Evolutionary conservation across 2,888 invertebrate genomes (phyloP), one percentile per base, ranked within the genome.

Genomic region (Drosophila paramelanica): DNA sequence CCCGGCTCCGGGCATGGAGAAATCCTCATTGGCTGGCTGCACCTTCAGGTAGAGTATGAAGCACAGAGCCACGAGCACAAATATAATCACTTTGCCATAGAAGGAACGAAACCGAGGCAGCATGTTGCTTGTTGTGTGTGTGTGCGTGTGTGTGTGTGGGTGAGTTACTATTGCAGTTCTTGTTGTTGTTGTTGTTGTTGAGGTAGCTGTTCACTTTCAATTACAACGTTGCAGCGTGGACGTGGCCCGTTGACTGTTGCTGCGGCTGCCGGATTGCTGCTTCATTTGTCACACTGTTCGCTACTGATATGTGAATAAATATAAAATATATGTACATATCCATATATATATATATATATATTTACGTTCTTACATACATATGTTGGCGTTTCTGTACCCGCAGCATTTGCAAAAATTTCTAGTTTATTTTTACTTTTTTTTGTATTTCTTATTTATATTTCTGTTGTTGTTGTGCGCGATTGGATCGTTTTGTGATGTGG

Each of bases 91-190:
- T 81, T 92, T 92, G 65, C 92, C 91, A 69, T 92, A 92, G 66
- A 92, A 90, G 77, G 92, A 92, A 80, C 92, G 92, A 69, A 91
- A 89, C 81, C 92, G 90, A 78, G 91, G 91, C 81, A 91, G 81
- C 92, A 92, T 92, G 75, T 87, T 89, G 78, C 60, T 59, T 55
- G 64, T 27, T 62, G 60, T 31, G 45, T 47, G 33, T 67, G 33
- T 38, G 10, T 52, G 42, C 36, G 50, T 42, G 39, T 13, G 31
- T 13, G 53, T 13, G 43, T 51, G 7, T 33, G 50, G 46, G 39
- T 31, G 13, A 42, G 23, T 23, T 23, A 23, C 23, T 23, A 23
- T 47, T 27, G 25, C 20, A 20, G n/a, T 23, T 46, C 41, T 14
- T 36, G 55, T 47, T 45, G 43, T 46, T 27, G 10, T 57, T 67